Percentiles rank a stretch among this genome's conserved stretches.
Conservation (phyloP, 2,888 invertebrate species). For the Balanococcus diminutus region DNA sequence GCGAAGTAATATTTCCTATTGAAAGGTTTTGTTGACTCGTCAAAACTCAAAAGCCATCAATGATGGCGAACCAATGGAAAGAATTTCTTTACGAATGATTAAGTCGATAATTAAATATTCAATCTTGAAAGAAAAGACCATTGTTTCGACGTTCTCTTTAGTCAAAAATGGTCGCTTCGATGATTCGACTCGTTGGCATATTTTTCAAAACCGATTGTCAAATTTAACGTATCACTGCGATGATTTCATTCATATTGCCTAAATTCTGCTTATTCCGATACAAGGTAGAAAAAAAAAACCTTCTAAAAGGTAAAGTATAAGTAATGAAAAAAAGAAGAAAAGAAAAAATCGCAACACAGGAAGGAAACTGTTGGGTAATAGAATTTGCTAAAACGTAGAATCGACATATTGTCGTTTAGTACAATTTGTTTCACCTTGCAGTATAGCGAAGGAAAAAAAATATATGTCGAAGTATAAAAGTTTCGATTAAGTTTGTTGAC, state of each 20-base stretch:
- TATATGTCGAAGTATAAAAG: slow-evolving; percentile 18
- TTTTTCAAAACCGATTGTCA: neutral
- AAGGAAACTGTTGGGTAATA: neutral
- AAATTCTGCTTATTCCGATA: neutral
- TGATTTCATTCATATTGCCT: neutral
- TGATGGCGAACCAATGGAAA: neutral
- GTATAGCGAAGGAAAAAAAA: slow-evolving; percentile 9
- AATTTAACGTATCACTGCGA: neutral
- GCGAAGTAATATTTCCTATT: neutral
- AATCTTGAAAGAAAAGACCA: neutral
- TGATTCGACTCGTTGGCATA: neutral
- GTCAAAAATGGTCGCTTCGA: neutral
- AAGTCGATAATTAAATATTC: neutral
- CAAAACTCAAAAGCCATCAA: neutral
- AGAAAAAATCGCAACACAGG: neutral
- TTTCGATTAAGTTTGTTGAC: slow-evolving; percentile 31
- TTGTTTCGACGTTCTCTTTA: neutral
- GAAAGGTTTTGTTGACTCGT: neutral
- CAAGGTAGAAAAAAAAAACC: neutral
- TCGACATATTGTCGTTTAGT: slow-evolving; percentile 24
- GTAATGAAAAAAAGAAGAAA: neutral
- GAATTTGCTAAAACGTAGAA: slow-evolving; percentile 18
- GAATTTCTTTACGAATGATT: neutral
- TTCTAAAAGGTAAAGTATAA: neutral
- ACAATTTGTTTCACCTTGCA: slow-evolving; percentile 12